These are phyloP conservation scores for Parascotia fuliginaria DNA, from an alignment of 2,888 invertebrate species.

Conservation along the genomic window DNA sequence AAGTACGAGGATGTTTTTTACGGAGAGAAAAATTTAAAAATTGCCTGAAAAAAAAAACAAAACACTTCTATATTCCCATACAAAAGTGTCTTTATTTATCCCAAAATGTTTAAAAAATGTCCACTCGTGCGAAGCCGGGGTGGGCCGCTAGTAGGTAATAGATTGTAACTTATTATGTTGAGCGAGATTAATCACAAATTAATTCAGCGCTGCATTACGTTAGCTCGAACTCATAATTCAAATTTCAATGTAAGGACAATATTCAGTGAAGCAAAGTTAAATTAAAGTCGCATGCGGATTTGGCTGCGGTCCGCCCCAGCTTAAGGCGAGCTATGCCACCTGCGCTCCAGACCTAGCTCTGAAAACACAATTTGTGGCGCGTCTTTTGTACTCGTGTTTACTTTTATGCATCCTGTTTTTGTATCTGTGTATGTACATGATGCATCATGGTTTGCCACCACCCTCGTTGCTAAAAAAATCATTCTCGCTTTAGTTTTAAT, in stretches of 20 bases:
- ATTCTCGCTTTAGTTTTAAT: not conserved
- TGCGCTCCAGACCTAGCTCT: conserved; percentile 66
- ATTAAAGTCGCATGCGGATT: conserved; percentile 82
- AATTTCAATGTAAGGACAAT: conserved; percentile 75
- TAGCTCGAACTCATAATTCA: conserved; percentile 49
- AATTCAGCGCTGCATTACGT: conserved; percentile 35
- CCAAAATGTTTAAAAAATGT: too few relatives aligned
- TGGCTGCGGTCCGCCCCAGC: conserved; percentile 68
- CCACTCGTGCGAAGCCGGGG: too few relatives aligned
- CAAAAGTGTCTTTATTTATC: too few relatives aligned
- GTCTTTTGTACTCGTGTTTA: conserved; percentile 74
- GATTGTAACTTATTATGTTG: conserved; percentile 7
- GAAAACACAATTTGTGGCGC: conserved; percentile 78
- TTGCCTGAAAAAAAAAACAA: too few relatives aligned
- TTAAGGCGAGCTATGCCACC: conserved; percentile 72
- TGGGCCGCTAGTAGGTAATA: conserved; percentile 3
- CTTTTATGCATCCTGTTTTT: conserved; percentile 73
- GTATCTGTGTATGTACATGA: conserved; percentile 12
- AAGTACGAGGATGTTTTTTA: too few relatives aligned
- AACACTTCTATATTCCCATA: too few relatives aligned
- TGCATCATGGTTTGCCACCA: not conserved
- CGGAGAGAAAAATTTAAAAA: too few relatives aligned
- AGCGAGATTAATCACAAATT: conserved; percentile 26
- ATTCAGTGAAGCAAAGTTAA: conserved; percentile 80
- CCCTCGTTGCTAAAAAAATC: too few relatives aligned